phyloP scores from a whole-genome alignment of 2,797 vertebrate species.

The Malurus leucopterus region DNA sequence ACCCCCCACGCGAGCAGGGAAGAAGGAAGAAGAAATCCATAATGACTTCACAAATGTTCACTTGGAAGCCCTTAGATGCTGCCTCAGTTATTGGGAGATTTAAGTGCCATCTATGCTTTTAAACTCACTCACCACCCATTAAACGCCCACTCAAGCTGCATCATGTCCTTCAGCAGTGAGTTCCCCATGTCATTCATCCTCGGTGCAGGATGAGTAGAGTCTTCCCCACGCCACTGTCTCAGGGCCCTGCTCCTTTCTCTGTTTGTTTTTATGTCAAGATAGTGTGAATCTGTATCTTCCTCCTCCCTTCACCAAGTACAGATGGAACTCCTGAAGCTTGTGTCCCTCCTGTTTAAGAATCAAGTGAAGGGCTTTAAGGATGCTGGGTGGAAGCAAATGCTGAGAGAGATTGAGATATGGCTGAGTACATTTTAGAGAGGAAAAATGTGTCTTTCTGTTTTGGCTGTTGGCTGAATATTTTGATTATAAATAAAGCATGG shows the following conservation, averaged over 20 bases:
- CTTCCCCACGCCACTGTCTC: neutral
- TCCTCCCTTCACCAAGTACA: neutral
- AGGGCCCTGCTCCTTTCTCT: neutral
- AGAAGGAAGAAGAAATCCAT: neutral
- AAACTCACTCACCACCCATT: neutral
- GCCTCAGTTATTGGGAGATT: neutral
- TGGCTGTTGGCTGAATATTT: slow-evolving; percentile 30
- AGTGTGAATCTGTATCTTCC: neutral
- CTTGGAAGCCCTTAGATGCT: neutral
- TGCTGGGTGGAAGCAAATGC: neutral
- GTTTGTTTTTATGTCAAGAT: neutral
- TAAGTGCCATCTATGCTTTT: neutral
- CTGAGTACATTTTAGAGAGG: neutral
- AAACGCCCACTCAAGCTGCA: neutral
- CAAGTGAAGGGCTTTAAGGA: neutral
- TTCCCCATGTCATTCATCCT: neutral
- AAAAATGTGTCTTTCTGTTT: slow-evolving; percentile 21
- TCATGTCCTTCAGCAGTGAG: neutral
- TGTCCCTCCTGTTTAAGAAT: neutral
- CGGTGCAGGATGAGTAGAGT: neutral
- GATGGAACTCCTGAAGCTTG: neutral
- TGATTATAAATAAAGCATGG: slow-evolving; percentile 38
- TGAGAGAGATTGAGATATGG: neutral
- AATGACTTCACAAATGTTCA: neutral
- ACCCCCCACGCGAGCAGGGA: neutral